A percentile compares a stretch with the other conserved stretches of the same genome.
Evolutionary conservation across 2,888 invertebrate species (phyloP).

Genomic region (Campoplex nolae): DNA sequence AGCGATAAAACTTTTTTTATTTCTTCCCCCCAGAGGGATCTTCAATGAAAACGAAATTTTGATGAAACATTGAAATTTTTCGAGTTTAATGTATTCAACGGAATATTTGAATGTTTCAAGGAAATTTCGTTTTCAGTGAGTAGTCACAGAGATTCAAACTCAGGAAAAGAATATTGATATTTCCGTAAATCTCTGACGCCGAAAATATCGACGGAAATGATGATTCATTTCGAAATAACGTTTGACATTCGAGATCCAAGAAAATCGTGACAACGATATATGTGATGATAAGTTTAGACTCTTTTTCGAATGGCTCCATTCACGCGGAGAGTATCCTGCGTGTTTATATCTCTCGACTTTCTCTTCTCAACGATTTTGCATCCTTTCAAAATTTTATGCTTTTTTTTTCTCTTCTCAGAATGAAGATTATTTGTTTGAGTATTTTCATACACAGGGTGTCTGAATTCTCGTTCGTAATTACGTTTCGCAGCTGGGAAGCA

Average conservation of each 20-base stretch:
- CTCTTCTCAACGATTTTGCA: conserved; percentile 51
- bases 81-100: too few relatives aligned
- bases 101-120: too few relatives aligned
- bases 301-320: not conserved
- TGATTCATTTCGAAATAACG: not conserved
- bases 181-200: too few relatives aligned
- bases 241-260: not conserved
- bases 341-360: conserved; percentile 48
- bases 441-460: not conserved
- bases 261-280: not conserved
- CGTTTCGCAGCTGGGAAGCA: not conserved
- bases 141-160: too few relatives aligned
- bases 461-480: not conserved
- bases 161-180: too few relatives aligned
- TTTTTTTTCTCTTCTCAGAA: not conserved
- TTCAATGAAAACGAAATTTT: not conserved
- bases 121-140: too few relatives aligned
- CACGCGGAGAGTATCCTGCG: not conserved
- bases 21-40: not conserved
- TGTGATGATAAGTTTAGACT: not conserved
- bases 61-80: not conserved
- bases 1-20: not conserved
- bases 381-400: conserved; percentile 30
- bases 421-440: not conserved
- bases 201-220: too few relatives aligned